These are phyloP conservation scores for Podarcis cretensis DNA, from an alignment of 2,113 vertebrate species.

Conservation along the genomic window DNA sequence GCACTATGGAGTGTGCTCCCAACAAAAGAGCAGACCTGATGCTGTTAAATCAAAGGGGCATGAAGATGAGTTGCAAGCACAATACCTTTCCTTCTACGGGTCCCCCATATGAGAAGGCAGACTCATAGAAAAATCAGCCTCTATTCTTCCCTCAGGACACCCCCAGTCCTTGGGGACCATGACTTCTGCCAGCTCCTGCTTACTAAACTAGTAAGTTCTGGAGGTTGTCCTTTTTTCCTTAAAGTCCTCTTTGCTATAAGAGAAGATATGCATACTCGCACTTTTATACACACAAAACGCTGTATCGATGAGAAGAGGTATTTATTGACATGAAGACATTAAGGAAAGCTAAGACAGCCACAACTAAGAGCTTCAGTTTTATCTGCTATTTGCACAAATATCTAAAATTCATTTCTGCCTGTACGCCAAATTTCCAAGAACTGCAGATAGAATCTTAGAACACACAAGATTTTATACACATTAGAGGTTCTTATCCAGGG, in stretches of 20 bases:
- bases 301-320: not conserved
- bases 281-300: not conserved
- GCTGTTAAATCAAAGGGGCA: not conserved
- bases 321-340: fast-evolving
- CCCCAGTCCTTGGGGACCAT: not conserved
- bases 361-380: not conserved
- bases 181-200: conserved; percentile 17
- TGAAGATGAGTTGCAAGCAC: not conserved
- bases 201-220: not conserved
- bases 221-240: too few species aligned
- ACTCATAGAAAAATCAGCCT: not conserved
- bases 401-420: fast-evolving
- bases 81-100: not conserved
- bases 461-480: not conserved
- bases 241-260: fast-evolving
- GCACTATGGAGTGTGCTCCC: not conserved
- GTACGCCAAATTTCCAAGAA: not conserved
- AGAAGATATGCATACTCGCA: not conserved
- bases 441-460: not conserved
- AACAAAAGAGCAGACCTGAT: not conserved
- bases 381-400: not conserved
- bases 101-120: not conserved
- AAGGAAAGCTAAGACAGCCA: not conserved
- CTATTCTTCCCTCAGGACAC: not conserved
- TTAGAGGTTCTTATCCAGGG: not conserved